A percentile compares a stretch with the other conserved stretches of the same genome.
Conservation (phyloP, 2,797 vertebrate genomes). For the Pipistrellus pipistrellus region DNA sequence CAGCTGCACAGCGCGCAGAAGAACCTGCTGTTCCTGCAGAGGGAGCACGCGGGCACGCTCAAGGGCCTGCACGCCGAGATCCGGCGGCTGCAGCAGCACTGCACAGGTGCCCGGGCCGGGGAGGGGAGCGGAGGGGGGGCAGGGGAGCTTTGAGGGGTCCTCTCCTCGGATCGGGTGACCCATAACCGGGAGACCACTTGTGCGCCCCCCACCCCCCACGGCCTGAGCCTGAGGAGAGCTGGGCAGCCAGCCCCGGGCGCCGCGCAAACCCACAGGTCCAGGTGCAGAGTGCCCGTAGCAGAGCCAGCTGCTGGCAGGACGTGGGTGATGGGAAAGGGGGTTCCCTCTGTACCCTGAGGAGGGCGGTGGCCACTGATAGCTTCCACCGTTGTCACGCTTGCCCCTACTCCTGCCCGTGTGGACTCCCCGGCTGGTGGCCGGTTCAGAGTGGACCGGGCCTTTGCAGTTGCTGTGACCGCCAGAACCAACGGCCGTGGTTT, state of each 20-base stretch:
- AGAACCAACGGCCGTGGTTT: neutral
- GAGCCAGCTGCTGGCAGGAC: neutral
- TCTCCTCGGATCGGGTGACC: too few species aligned
- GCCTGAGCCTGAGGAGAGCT: neutral
- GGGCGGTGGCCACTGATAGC: neutral
- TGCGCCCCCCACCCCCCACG: too few species aligned
- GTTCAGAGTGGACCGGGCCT: neutral
- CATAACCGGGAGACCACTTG: rapidly evolving
- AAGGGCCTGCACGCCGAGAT: constrained; percentile 97
- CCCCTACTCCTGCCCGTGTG: neutral
- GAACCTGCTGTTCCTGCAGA: constrained; percentile 98
- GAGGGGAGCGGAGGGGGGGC: neutral
- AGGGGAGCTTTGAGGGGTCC: too few species aligned
- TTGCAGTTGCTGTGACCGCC: neutral
- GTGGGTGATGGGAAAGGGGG: neutral
- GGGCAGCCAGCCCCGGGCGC: neutral
- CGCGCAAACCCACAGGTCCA: neutral
- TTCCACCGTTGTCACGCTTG: rapidly evolving
- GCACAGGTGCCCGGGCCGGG: constrained; percentile 91
- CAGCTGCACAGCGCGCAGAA: constrained; percentile 98
- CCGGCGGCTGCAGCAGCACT: constrained; percentile 96
- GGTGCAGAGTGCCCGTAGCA: rapidly evolving
- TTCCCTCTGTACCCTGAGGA: neutral
- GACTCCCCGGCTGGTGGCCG: rapidly evolving
- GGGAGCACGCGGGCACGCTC: constrained; percentile 95